Conservation (phyloP, 2,797 vertebrate species). For the Danio aesculapii region DNA sequence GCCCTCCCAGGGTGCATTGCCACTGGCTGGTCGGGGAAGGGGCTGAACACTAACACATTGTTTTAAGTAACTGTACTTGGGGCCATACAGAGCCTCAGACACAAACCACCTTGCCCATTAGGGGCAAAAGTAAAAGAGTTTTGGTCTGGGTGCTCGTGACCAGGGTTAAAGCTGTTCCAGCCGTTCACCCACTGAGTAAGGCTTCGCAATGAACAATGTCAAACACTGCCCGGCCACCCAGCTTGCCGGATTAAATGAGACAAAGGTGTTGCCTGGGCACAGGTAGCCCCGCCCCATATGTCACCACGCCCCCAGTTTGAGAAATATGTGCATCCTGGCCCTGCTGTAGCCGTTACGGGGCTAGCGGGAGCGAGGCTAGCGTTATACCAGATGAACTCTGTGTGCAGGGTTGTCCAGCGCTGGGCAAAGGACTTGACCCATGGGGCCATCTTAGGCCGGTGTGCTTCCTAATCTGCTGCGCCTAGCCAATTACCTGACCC, state of each 20-base stretch:
- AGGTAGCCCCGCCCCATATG: conserved; percentile 92
- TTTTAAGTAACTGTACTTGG: conserved; percentile 95
- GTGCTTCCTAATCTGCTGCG: conserved; percentile 95
- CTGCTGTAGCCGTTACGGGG: conserved; percentile 82
- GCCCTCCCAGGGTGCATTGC: conserved; percentile 95
- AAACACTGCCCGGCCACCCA: conserved; percentile 95
- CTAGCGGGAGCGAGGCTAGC: conserved; percentile 84
- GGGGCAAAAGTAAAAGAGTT: conserved; percentile 98
- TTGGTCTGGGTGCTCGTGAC: conserved; percentile 97
- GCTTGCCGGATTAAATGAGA: conserved; percentile 96
- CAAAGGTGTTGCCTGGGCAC: conserved; percentile 90
- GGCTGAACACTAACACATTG: conserved; percentile 93
- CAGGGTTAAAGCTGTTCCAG: conserved; percentile 96
- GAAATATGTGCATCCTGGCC: conserved; percentile 91
- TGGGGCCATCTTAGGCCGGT: conserved; percentile 95
- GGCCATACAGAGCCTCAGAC: conserved; percentile 96
- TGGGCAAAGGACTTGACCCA: conserved; percentile 94
- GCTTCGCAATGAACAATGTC: conserved; percentile 93
- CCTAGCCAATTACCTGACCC: conserved; percentile 97
- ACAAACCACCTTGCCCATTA: conserved; percentile 97
- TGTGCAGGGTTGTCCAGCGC: conserved; percentile 95
- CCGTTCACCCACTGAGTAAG: conserved; percentile 94
- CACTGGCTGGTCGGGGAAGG: conserved; percentile 96
- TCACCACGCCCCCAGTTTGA: conserved; percentile 98
- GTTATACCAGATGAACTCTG: conserved; percentile 95